Conservation (phyloP, 1,140 invertebrate species). For the Drosophila ercepeae region DNA sequence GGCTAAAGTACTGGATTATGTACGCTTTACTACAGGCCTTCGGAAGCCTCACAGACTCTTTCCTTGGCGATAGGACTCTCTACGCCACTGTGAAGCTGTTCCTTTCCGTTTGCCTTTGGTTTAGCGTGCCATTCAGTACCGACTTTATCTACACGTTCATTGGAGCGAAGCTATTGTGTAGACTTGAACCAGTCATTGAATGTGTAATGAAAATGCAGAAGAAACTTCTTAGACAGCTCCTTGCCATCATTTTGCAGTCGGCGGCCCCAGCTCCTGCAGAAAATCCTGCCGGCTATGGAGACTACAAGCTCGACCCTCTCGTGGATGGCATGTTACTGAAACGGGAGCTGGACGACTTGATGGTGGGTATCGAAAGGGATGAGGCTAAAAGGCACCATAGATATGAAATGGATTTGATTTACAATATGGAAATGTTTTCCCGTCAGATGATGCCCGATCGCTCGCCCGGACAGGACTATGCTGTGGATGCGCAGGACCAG, state of each 20-base stretch:
- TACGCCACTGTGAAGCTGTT: constrained; percentile 15
- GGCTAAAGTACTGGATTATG: constrained; percentile 28
- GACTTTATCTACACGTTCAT: not conserved
- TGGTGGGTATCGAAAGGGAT: not conserved
- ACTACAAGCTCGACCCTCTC: not conserved
- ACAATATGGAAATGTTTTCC: not conserved
- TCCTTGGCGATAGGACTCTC: not conserved
- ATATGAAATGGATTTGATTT: not conserved
- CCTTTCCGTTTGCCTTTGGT: constrained; percentile 7
- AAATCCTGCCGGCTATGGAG: not conserved
- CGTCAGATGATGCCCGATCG: not conserved
- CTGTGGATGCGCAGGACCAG: not conserved
- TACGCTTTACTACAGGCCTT: constrained; percentile 15
- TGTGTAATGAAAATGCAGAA: not conserved
- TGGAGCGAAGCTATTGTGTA: not conserved
- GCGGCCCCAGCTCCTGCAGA: not conserved
- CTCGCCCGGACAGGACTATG: not conserved
- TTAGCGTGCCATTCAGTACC: constrained; percentile 6
- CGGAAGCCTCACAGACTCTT: not conserved
- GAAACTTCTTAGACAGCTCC: not conserved
- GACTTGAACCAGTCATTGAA: not conserved
- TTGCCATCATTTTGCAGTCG: not conserved
- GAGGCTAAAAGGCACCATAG: not conserved
- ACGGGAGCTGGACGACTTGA: not conserved
- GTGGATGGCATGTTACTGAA: not conserved